Evolutionary conservation across 2,888 invertebrate genomes (phyloP), one percentile per base, ranked within the genome.

Genomic region (Fissipunctia ypsillon): DNA sequence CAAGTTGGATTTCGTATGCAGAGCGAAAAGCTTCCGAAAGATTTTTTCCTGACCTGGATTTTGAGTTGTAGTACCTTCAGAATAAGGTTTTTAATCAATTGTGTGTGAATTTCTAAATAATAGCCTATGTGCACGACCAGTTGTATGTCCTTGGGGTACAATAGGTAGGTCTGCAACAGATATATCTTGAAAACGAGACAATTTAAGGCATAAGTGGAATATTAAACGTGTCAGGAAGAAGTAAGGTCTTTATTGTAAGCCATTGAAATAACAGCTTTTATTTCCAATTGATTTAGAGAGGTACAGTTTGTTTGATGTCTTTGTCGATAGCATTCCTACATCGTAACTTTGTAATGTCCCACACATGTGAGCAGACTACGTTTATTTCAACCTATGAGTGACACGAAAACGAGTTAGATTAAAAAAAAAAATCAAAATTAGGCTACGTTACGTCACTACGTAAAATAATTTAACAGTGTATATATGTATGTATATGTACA

Each of bases 141-240:
- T 93, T 92, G 93, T 94, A 93, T 93, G 92, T 94, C 94, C 95
- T 94, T 90, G 76, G 92, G 94, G 94, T 92, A 95, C 94, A 95
- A 94, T 94, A 93, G 94, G 94, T 93, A 94, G 94, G 93, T 93
- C 92, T 91, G 91, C 91, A 91, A 87, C 89, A 93, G 92, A 94
- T 95, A 94, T 95, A 94, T 95, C 93, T 94, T 88, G 88, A 88
- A 91, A 92, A 95, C 93, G 93, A 94, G 94, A 95, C 94, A 94
- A 93, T 95, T 94, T 94, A 93, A 94, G 94, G 93, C 80, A 92
- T 93, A 94, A 93, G 91, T 89, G 88, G 93, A 93, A 94, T 95
- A 94, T 94, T 94, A 93, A 94, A 93, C 90, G 91, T 72, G 79
- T 76, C 78, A 80, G 66, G 88, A 90, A 90, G 90, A 90, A 79